phyloP scores from a whole-genome alignment of 2,113 vertebrate genomes.

The Bucco capensis region DNA sequence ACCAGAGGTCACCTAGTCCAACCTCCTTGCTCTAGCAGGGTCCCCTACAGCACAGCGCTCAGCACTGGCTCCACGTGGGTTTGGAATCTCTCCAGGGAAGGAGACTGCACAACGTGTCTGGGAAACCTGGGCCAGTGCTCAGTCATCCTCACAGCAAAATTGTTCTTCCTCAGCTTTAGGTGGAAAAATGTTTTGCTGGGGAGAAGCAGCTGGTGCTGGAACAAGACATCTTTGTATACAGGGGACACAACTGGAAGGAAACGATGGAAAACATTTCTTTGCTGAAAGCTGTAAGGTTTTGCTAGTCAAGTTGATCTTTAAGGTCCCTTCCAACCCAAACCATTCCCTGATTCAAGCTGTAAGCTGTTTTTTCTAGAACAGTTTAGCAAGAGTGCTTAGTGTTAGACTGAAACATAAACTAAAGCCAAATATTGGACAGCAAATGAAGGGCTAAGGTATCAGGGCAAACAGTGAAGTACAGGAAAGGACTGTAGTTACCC shows the following conservation, averaged over 20 bases:
- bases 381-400: not conserved
- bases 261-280: not conserved
- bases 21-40: too few relatives aligned
- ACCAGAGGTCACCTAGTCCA: too few relatives aligned
- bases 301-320: not conserved
- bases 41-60: too few relatives aligned
- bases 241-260: not conserved
- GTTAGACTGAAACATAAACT: not conserved
- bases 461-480: not conserved
- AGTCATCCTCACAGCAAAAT: too few relatives aligned
- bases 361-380: not conserved
- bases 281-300: not conserved
- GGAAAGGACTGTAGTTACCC: not conserved
- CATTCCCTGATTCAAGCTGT: not conserved
- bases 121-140: too few relatives aligned
- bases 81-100: too few relatives aligned
- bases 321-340: too few relatives aligned
- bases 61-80: too few relatives aligned
- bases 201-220: not conserved
- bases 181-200: not conserved
- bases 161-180: too few relatives aligned
- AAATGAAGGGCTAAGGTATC: not conserved
- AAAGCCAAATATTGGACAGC: not conserved
- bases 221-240: not conserved
- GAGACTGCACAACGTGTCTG: too few relatives aligned